Percentiles rank a stretch among this genome's conserved stretches.
Conservation (phyloP, 37 sponge, comb jelly and placozoan genomes). For the Eunapius fragilis region DNA sequence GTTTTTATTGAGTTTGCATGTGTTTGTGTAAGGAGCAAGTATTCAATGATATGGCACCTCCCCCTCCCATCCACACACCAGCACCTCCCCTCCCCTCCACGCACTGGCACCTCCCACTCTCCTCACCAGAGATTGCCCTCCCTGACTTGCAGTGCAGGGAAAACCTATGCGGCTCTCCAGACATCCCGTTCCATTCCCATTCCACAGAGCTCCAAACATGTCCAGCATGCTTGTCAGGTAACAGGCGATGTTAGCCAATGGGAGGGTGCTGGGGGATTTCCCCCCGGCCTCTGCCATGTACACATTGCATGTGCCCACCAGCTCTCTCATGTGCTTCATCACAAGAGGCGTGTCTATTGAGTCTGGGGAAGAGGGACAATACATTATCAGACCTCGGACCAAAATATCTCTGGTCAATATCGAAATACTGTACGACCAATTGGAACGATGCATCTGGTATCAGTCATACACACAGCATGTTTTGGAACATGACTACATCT, state of each 20-base stretch:
- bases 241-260: conserved; percentile 38
- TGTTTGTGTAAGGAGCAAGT: too few relatives aligned
- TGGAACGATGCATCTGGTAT: too few relatives aligned
- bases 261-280: conserved; percentile 25
- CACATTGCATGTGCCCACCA: conserved; percentile 55
- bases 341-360: conserved; percentile 87
- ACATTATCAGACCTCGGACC: too few relatives aligned
- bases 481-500: too few relatives aligned
- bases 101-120: too few relatives aligned
- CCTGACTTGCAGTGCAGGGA: neutral
- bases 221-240: conserved; percentile 55
- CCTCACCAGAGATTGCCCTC: neutral
- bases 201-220: conserved; percentile 66
- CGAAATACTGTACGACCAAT: too few relatives aligned
- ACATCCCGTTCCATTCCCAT: conserved; percentile 38
- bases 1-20: too few relatives aligned
- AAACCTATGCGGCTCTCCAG: conserved; percentile 14
- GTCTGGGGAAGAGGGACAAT: conserved; percentile 38
- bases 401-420: too few relatives aligned
- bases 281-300: conserved; percentile 53
- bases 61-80: too few relatives aligned
- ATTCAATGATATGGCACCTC: too few relatives aligned
- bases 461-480: too few relatives aligned
- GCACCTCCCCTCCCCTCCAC: too few relatives aligned
- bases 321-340: conserved; percentile 72